Evolutionary conservation across 2,888 invertebrate species (phyloP).

Genomic region (Brenthis ino): DNA sequence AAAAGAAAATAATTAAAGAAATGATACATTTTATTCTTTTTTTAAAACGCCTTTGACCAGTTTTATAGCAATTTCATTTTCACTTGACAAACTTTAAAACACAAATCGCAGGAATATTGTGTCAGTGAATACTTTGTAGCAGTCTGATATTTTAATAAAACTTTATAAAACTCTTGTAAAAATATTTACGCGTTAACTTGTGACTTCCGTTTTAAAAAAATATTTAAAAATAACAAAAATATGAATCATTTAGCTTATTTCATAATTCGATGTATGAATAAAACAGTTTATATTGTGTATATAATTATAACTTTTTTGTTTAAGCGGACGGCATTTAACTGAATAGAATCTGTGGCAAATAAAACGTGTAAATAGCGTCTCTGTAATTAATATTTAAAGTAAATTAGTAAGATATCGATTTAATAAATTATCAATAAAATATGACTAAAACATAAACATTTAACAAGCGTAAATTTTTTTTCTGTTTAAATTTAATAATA

Average conservation of each 20-base stretch:
- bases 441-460: not conserved
- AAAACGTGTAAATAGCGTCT: not conserved
- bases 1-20: too few relatives aligned
- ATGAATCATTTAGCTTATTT: constrained; percentile 1
- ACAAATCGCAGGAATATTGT: not conserved
- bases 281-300: constrained; percentile 2
- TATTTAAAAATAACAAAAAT: constrained; percentile 5
- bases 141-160: not conserved
- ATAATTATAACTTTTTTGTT: constrained; percentile 1
- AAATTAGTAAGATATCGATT: too few relatives aligned
- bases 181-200: not conserved
- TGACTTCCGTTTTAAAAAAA: not conserved
- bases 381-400: not conserved
- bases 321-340: constrained; percentile 17
- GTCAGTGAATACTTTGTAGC: not conserved
- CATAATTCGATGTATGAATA: constrained; percentile 18
- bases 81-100: too few relatives aligned
- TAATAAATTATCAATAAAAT: not conserved
- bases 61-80: not conserved
- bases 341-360: constrained; percentile 6
- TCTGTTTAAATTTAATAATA: too few relatives aligned
- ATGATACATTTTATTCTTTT: too few relatives aligned
- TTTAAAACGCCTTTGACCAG: not conserved
- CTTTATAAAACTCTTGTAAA: not conserved
- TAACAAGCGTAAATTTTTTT: not conserved